Conservation (phyloP, 2,113 vertebrate genomes). For the Trogon melanurus region DNA sequence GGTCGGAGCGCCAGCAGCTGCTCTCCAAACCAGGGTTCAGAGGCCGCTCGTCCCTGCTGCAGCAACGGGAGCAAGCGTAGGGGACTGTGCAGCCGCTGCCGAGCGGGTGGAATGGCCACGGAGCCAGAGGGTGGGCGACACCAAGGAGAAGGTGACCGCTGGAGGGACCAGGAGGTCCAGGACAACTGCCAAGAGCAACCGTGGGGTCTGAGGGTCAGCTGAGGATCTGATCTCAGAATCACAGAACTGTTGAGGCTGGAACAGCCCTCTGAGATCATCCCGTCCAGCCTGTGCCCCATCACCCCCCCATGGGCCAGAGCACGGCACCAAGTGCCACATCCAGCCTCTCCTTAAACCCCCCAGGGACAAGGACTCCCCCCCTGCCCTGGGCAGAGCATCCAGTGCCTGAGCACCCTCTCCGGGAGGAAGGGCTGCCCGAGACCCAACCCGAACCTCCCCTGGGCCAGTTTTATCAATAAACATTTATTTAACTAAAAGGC, state of each 20-base stretch:
- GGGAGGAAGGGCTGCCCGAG: too few relatives aligned
- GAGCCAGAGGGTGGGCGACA: background rate
- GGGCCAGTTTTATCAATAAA: background rate
- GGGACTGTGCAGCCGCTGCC: fast-evolving
- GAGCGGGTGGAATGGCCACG: background rate
- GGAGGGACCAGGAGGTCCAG: background rate
- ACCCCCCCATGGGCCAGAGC: too few relatives aligned
- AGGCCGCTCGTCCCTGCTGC: background rate
- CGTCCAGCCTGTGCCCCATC: too few relatives aligned
- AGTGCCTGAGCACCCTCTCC: too few relatives aligned
- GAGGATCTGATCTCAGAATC: background rate
- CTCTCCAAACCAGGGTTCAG: background rate
- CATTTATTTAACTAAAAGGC: background rate
- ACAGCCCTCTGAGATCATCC: too few relatives aligned
- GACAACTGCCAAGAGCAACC: background rate
- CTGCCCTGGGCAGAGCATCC: too few relatives aligned
- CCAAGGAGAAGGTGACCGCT: background rate
- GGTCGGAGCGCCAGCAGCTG: background rate
- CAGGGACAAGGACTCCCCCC: too few relatives aligned
- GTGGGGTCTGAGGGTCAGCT: background rate
- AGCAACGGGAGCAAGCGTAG: fast-evolving
- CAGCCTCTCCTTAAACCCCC: too few relatives aligned
- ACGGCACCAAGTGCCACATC: too few relatives aligned
- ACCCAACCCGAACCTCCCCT: too few relatives aligned
- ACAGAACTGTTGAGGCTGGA: too few relatives aligned